phyloP scores from a whole-genome alignment of 2,113 vertebrate species.

The Scomber colias region DNA sequence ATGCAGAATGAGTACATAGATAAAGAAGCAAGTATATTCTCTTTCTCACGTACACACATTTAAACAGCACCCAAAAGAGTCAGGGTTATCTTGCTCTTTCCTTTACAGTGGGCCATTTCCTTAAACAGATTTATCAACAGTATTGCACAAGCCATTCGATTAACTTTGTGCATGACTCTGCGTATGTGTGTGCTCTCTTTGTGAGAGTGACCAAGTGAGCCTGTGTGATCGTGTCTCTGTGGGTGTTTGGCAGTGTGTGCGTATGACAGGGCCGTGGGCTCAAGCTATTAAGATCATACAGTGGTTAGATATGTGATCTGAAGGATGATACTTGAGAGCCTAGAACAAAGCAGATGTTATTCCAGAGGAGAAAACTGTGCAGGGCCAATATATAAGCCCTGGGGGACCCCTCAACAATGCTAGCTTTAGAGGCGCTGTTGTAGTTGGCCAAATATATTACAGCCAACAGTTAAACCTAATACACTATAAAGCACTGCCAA shows the following conservation, averaged over 20 bases:
- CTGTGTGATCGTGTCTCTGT: slow-evolving; percentile 27
- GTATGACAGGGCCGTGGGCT: slow-evolving; percentile 33
- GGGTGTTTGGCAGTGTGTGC: background rate
- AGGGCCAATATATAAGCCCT: slow-evolving; percentile 52
- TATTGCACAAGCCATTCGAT: slow-evolving; percentile 55
- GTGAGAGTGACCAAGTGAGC: slow-evolving; percentile 38
- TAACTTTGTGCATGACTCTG: slow-evolving; percentile 6
- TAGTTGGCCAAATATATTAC: slow-evolving; percentile 47
- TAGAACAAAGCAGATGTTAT: slow-evolving; percentile 66
- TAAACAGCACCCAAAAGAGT: slow-evolving; percentile 15
- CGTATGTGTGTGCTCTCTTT: slow-evolving; percentile 14
- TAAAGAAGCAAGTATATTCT: slow-evolving; percentile 21
- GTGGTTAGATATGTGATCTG: slow-evolving; percentile 55
- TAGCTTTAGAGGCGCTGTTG: slow-evolving; percentile 54
- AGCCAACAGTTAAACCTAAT: slow-evolving; percentile 59
- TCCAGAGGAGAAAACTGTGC: slow-evolving; percentile 48
- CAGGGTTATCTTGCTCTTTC: slow-evolving; percentile 16
- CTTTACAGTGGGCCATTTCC: slow-evolving; percentile 40
- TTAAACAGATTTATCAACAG: slow-evolving; percentile 55
- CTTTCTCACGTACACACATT: slow-evolving; percentile 34
- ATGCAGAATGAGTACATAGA: slow-evolving; percentile 18
- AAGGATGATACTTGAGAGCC: slow-evolving; percentile 47
- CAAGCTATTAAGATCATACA: slow-evolving; percentile 47
- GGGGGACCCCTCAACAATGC: slow-evolving; percentile 53
- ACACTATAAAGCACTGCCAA: slow-evolving; percentile 51